Conservation (phyloP, 2,113 vertebrate genomes). For the Larimichthys crocea region DNA sequence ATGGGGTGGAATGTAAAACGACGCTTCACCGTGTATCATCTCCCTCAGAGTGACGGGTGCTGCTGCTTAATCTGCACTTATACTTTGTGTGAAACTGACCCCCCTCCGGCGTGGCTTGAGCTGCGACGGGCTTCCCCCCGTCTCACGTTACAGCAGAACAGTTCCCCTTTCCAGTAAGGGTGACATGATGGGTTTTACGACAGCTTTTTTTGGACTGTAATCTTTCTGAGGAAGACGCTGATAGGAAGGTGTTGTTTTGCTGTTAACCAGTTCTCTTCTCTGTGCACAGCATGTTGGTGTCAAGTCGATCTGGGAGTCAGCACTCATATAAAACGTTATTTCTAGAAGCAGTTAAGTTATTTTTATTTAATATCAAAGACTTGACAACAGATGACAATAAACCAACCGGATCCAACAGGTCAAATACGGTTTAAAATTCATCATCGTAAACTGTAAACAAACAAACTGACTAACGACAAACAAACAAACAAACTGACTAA, state of each 20-base stretch:
- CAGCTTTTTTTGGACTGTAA: constrained; percentile 8
- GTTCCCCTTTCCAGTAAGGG: constrained; percentile 61
- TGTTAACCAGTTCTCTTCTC: neutral
- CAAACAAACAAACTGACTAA: too few relatives aligned
- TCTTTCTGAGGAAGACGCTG: neutral
- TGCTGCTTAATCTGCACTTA: constrained; percentile 40
- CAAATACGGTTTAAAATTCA: too few relatives aligned
- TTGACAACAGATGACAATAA: too few relatives aligned
- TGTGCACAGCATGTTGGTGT: neutral
- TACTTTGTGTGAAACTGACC: constrained; percentile 67
- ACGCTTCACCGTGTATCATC: constrained; percentile 6
- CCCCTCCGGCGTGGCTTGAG: constrained; percentile 33
- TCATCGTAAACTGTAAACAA: too few relatives aligned
- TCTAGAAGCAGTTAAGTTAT: too few relatives aligned
- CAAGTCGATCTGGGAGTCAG: too few relatives aligned
- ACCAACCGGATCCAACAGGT: too few relatives aligned
- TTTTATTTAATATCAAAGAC: neutral
- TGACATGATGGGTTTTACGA: constrained; percentile 38
- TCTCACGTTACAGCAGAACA: constrained; percentile 63
- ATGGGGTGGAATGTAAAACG: constrained; percentile 35
- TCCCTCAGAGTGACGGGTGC: neutral
- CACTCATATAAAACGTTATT: too few relatives aligned
- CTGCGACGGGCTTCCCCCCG: constrained; percentile 60
- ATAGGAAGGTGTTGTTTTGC: neutral
- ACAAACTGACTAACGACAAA: too few relatives aligned